Evolutionary conservation across 2,888 invertebrate species (phyloP).

Genomic region (Camptogramma bilineatum): DNA sequence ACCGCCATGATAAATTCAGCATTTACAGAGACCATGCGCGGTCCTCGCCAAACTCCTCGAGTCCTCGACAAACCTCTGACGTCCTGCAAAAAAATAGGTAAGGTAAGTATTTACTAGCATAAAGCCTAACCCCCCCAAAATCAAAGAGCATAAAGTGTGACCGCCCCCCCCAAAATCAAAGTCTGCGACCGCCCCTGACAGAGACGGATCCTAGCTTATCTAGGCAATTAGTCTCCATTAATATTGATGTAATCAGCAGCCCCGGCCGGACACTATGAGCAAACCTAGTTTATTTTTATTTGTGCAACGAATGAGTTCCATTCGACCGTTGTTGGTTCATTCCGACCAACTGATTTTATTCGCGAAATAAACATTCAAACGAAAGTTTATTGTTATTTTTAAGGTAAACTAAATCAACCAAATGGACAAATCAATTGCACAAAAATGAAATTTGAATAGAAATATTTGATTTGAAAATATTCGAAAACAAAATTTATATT

Average conservation of each 20-base stretch:
- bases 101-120: no score
- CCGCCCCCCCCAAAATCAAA: no score
- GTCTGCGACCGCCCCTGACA: no score
- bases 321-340: conserved; percentile 21
- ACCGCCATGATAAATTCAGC: no score
- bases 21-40: no score
- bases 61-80: no score
- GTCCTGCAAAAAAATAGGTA: no score
- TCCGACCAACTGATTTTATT: conserved; percentile 26
- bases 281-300: conserved; percentile 18
- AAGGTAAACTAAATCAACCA: neutral
- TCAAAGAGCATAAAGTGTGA: no score
- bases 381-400: conserved; percentile 1
- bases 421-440: neutral
- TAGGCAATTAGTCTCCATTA: neutral
- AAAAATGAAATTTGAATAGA: neutral
- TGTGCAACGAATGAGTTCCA: conserved; percentile 18
- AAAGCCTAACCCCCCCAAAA: no score
- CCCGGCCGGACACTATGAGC: neutral
- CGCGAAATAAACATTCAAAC: conserved; percentile 16
- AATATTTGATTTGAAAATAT: neutral
- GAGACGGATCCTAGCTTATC: neutral
- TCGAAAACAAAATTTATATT: no score
- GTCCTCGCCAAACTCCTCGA: no score
- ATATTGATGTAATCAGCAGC: conserved; percentile 1